Percentiles rank a stretch among this genome's conserved stretches.
These are phyloP conservation scores for Odontesthes bonariensis DNA, from an alignment of 2,113 vertebrate species.

Conservation along the genomic window DNA sequence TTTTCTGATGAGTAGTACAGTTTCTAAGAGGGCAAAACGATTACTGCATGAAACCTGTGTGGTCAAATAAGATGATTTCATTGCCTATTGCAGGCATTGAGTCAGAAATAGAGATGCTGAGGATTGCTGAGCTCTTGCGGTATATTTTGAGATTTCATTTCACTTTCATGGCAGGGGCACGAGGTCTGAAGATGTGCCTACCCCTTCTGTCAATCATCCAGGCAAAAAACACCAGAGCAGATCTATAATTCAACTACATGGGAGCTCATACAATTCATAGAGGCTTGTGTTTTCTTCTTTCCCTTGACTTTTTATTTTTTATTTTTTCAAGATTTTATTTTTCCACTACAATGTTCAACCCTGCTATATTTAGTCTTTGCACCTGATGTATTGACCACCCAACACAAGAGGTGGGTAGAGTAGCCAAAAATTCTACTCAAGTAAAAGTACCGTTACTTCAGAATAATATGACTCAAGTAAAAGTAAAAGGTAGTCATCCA, in stretches of 20 bases:
- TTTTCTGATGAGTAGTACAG: slow-evolving; percentile 61
- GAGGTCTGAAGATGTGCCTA: slow-evolving; percentile 77
- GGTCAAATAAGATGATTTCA: slow-evolving; percentile 75
- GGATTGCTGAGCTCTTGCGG: slow-evolving; percentile 70
- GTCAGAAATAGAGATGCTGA: slow-evolving; percentile 67
- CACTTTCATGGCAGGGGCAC: slow-evolving; percentile 75
- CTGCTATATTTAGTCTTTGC: slow-evolving; percentile 67
- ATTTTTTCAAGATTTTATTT: slow-evolving; percentile 27
- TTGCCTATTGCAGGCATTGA: slow-evolving; percentile 63
- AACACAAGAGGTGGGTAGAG: too few species aligned
- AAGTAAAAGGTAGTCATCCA: too few species aligned
- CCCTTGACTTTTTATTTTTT: not conserved
- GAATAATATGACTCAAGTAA: too few species aligned
- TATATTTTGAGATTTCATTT: slow-evolving; percentile 73
- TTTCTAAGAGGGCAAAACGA: slow-evolving; percentile 63
- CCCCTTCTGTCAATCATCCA: slow-evolving; percentile 80
- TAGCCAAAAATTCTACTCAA: too few species aligned
- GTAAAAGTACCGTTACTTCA: too few species aligned
- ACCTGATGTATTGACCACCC: slow-evolving; percentile 72
- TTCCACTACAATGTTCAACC: slow-evolving; percentile 44
- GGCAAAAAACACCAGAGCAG: slow-evolving; percentile 70
- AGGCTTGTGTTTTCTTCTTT: slow-evolving; percentile 55
- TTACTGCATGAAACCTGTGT: slow-evolving; percentile 50
- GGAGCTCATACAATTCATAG: slow-evolving; percentile 81
- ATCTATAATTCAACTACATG: slow-evolving; percentile 82